Percentiles rank a stretch among this genome's conserved stretches.
These are phyloP conservation scores for Dynastes tityus DNA, from an alignment of 2,888 invertebrate genomes.

Conservation along the genomic window DNA sequence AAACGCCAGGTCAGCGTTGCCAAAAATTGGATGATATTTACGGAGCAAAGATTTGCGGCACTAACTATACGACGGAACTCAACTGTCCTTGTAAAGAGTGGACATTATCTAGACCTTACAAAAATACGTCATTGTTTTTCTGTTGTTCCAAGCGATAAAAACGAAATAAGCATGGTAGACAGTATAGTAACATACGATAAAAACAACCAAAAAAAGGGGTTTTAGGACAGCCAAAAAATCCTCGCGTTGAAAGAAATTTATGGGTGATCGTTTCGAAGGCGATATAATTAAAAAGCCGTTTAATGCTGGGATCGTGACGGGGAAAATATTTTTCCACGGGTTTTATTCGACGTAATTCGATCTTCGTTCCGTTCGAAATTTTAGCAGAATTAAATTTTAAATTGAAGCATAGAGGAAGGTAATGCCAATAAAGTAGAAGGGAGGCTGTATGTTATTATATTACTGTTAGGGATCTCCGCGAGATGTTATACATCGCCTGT, in stretches of 20 bases:
- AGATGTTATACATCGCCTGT: background rate
- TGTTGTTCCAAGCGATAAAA: too few relatives aligned
- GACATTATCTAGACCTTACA: too few relatives aligned
- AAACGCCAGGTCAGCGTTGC: too few relatives aligned
- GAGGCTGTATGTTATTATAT: background rate
- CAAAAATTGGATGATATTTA: too few relatives aligned
- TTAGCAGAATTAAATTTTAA: slow-evolving; percentile 3
- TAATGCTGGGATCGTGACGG: background rate
- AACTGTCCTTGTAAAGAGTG: too few relatives aligned
- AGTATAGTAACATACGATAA: too few relatives aligned
- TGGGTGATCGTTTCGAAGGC: slow-evolving; percentile 12
- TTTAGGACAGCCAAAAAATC: background rate
- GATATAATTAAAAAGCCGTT: slow-evolving; percentile 20
- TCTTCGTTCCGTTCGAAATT: background rate
- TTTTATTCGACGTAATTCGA: background rate
- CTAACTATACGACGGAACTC: too few relatives aligned
- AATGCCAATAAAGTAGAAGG: background rate
- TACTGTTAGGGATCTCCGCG: background rate
- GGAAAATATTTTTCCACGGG: background rate
- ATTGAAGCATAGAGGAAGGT: background rate
- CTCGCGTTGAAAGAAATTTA: slow-evolving; percentile 14
- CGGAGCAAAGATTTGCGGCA: too few relatives aligned
- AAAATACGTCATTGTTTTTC: too few relatives aligned
- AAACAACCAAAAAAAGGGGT: too few relatives aligned
- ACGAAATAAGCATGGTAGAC: too few relatives aligned